Percentiles rank a stretch among this genome's conserved stretches.
Conservation (phyloP, 2,888 invertebrate species). For the Hydraecia micacea region DNA sequence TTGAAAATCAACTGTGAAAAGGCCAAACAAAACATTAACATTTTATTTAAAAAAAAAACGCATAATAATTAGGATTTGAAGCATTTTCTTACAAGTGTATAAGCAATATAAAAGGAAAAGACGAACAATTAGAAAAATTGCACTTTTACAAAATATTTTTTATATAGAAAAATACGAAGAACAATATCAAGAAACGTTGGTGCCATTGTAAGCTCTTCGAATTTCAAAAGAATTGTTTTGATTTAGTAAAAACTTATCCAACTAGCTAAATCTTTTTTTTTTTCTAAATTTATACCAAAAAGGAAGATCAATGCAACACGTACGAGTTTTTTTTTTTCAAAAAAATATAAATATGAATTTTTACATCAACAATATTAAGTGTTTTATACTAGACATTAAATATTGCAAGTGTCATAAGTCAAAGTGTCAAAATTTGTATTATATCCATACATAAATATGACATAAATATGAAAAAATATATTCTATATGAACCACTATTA, state of each 20-base stretch:
- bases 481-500: conserved; percentile 79
- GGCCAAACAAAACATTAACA: conserved; percentile 42
- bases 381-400: conserved; percentile 77
- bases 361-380: conserved; percentile 80
- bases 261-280: conserved; percentile 58
- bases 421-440: conserved; percentile 74
- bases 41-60: conserved; percentile 30
- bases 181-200: conserved; percentile 68
- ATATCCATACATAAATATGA: conserved; percentile 60
- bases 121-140: conserved; percentile 62
- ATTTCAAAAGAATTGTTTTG: conserved; percentile 65
- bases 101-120: conserved; percentile 62
- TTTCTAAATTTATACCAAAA: conserved; percentile 65
- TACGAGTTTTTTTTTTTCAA: conserved; percentile 63
- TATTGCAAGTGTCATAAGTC: conserved; percentile 87
- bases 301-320: conserved; percentile 70
- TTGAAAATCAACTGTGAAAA: conserved; percentile 32
- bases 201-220: conserved; percentile 77
- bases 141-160: conserved; percentile 64
- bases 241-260: conserved; percentile 65
- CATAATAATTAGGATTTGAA: conserved; percentile 43
- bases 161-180: conserved; percentile 68
- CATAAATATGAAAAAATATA: conserved; percentile 85
- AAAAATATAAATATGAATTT: conserved; percentile 69
- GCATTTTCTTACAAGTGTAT: conserved; percentile 57